phyloP scores from a whole-genome alignment of 2,113 vertebrate genomes.

The Seriola dumerili region DNA sequence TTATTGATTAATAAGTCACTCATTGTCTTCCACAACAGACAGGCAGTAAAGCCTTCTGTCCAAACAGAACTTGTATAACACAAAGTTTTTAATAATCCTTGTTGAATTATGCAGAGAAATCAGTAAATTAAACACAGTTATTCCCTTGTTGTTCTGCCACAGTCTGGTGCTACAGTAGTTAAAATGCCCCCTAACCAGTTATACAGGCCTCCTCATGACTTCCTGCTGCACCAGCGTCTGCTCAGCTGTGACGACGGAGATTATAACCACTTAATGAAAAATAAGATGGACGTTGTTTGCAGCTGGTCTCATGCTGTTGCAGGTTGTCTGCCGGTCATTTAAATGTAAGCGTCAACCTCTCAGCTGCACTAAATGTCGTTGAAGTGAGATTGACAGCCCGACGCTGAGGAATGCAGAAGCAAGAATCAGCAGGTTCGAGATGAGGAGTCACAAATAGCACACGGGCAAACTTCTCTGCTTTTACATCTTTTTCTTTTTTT shows the following conservation, averaged over 20 bases:
- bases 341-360: background rate
- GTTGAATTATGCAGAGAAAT: background rate
- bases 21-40: background rate
- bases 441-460: background rate
- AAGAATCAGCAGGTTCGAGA: constrained; percentile 27
- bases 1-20: background rate
- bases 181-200: background rate
- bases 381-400: constrained; percentile 19
- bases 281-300: background rate
- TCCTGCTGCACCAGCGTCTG: background rate
- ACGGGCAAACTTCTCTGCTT: background rate
- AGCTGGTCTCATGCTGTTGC: background rate
- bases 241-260: background rate
- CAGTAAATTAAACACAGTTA: background rate
- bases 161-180: background rate
- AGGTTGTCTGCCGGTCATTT: background rate
- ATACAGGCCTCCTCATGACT: background rate
- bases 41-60: background rate
- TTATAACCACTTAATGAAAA: background rate
- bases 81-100: background rate
- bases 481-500: background rate
- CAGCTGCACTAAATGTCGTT: background rate
- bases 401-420: constrained; percentile 36
- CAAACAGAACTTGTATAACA: background rate
- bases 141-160: background rate